Evolutionary conservation across 2,888 invertebrate species (phyloP), one percentile per base, ranked within the genome.

Genomic region (Drosophila aldrichi): DNA sequence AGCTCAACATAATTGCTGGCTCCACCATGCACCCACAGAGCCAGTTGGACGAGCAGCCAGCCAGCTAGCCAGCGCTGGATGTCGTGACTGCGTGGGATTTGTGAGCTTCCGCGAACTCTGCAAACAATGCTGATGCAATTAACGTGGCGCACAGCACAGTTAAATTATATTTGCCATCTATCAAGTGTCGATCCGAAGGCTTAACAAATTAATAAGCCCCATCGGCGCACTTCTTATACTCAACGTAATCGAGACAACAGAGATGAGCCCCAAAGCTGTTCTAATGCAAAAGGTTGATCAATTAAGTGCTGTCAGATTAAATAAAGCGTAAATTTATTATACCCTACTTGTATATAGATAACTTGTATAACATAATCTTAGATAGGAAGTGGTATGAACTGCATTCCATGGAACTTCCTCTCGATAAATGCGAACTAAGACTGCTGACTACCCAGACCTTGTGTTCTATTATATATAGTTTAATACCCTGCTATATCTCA

Each of bases 171-270:
- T 73, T 58, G 66, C 58, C 82, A 85, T 85, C 82, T 61, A 85
- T 82, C 85, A 84, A 82, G 72, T 69, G 68, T 60, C 70, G 67
- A 73, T 77, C 71, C 69, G 75, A 82, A 85, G 82, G 82, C 75
- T 81, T 34, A 14, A 25, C 40, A 29, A 79, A 79, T 84, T 79
- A 82, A 81, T 79, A 79, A 46, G 65, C 64, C 63, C 75, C 72
- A 36, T 59, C 51, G 59, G 48, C 59, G 54, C 55, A 63, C 66
- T 69, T 65, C 64, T 64, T 63, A 62, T 60, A 70, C 44, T 48
- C 18, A 12, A 20, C 43, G 41, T 2, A 41, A 70, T 32, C 7
- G 32, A 34, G 51, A 3, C 20, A 34, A 20, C 18, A 56, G 7
- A 32, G 9, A 5, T 10, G 32, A 32, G 2, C 8, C 29, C 29